Evolutionary conservation across 1,140 invertebrate species (phyloP).

Genomic region (Bombus pyrosoma): DNA sequence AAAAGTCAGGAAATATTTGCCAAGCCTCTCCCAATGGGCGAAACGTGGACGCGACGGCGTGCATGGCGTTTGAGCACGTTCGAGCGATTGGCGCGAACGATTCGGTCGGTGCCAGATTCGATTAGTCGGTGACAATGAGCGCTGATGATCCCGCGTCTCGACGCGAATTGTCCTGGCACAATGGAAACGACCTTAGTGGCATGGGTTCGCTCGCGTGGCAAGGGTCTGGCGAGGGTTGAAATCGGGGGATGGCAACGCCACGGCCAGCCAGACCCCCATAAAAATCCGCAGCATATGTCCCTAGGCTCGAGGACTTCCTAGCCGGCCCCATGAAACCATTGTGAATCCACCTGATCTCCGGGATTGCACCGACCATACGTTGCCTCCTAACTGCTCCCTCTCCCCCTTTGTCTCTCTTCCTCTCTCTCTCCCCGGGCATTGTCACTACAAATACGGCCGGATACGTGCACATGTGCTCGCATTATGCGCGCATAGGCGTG

Average conservation of each 20-base stretch:
- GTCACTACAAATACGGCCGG: constrained; percentile 20
- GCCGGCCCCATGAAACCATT: constrained; percentile 48
- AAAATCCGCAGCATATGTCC: constrained; percentile 70
- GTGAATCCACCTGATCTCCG: constrained; percentile 68
- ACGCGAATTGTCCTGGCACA: constrained; percentile 64
- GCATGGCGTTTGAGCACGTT: constrained; percentile 3
- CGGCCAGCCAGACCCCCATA: constrained; percentile 37
- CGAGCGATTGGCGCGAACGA: constrained; percentile 51
- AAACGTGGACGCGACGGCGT: not conserved
- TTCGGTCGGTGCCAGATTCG: constrained; percentile 72
- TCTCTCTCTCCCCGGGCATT: not conserved
- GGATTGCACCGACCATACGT: constrained; percentile 28
- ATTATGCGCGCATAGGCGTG: not conserved
- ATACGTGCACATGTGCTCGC: not conserved
- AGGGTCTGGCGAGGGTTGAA: constrained; percentile 14
- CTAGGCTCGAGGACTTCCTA: constrained; percentile 35
- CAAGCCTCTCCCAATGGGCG: not conserved
- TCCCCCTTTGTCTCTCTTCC: not conserved
- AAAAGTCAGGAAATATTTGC: too few relatives aligned
- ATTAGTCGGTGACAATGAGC: constrained; percentile 75
- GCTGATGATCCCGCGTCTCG: constrained; percentile 73
- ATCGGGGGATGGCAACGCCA: not conserved
- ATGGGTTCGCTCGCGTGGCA: constrained; percentile 14
- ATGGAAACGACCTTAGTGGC: constrained; percentile 55
- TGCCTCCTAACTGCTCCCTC: constrained; percentile 13